Base-by-base conservation (phyloP, 2,888 invertebrate genomes). In the Pediacus dermestoides region DNA sequence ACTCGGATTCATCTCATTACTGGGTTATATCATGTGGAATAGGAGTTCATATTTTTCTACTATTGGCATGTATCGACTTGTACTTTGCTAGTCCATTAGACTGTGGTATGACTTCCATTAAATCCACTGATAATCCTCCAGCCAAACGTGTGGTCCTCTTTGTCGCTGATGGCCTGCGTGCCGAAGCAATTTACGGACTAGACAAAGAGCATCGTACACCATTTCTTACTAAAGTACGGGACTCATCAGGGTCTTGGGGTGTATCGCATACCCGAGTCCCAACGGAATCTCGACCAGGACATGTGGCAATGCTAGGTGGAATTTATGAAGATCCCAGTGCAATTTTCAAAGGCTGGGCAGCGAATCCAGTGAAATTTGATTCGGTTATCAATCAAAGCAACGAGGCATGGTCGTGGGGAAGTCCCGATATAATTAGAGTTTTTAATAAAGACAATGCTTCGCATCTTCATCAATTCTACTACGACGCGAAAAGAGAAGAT, bases 251-350 rank as follows among this genome's bases (percentile, higher is more conserved):
- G 14, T 70, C 76, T 39, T 85, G 82, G 77, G 94, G 94, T 6
- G 76, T 94, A 39, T 91, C 92, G 0, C 83, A 85, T 51, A 92
- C 93, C 1, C 77, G 86, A 57, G 90, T 97, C 9, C 97, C 97
- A 0, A 97, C 96, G 2, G 96, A 97, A 70, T 93, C 95, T 0
- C 76, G 97, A 6, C 96, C 97, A 1, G 97, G 97, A 0, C 94
- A 95, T 74, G 90, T 96, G 6, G 96, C 96, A 1, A 74, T 97
- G 1, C 85, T 92, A 53, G 93, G 92, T 4, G 94, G 94, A 4
- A 83, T 97, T 47, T 94, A 94, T 68, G 97, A 97, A 74, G 96
- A 97, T 70, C 95, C 97, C 4, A 92, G 92, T 52, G 94, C 96
- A n/a, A 81, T 97, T 25, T 83, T 89, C n/a, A 88, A 81, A 70